Base-by-base conservation (phyloP, 2,797 vertebrate species). In the Lutjanus argentimaculatus region DNA sequence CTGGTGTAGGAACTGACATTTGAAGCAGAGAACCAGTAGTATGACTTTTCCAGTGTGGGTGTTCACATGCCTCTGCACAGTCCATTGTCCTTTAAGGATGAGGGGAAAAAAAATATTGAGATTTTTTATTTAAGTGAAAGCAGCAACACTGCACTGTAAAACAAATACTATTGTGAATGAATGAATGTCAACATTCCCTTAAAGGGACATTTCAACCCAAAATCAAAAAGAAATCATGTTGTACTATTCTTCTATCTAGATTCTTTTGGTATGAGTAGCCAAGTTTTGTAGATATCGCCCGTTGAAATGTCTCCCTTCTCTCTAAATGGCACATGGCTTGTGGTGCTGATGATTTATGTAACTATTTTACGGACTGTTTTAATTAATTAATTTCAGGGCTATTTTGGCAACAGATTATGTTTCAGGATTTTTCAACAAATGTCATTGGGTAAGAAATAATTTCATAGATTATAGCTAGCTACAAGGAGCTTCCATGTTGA, bases 1-100 rank as follows among this genome's bases (percentile, higher is more conserved):
- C 46, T 11, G 17, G 40, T 56, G 64, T 13, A 73, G 65, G n/a
- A 65, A 65, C 8, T 58, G 61, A 70, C 75, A 57, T 79, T 49
- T 70, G 40, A 71, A 64, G 42, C 17, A 77, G 42, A 76, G 17
- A 66, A 51, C 12, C n/a, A 40, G 30, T 52, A 40, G 17, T 7
- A 10, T 16, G 15, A 57, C 51, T 72, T 76, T 77, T 67, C 11
- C 45, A 63, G 9, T 59, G 36, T 58, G 15, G 48, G 21, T 58
- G 21, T 53, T n/a, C n/a, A 45, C 15, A 64, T 22, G 19, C 40
- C 45, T 59, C 19, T 48, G 14, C 46, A 48, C 9, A 48, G 3
- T 25, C 17, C 15, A 21, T n/a, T 53, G 48, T 58, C 1, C 48
- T 15, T 56, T 48, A 51, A 59, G n/a, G 0, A 56, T 9, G 46